These are phyloP conservation scores for Odontamblyopus lacepedii DNA, from an alignment of 2,797 vertebrate species.

Conservation along the genomic window DNA sequence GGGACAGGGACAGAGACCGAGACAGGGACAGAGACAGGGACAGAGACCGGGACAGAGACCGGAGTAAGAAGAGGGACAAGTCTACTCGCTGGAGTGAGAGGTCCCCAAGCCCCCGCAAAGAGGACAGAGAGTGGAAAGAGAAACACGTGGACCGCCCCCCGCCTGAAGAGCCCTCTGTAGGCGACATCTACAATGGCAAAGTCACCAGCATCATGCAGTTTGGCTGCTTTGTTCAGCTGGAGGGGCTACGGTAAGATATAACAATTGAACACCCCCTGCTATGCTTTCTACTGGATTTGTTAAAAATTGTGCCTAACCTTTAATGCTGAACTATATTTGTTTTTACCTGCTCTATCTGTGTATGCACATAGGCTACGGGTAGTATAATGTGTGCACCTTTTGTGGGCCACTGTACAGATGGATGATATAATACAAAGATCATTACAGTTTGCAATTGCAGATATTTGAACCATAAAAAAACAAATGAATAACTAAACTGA, in stretches of 20 bases:
- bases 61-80: constrained; percentile 73
- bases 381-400: background rate
- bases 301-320: background rate
- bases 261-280: background rate
- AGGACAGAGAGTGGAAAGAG: constrained; percentile 87
- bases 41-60: constrained; percentile 48
- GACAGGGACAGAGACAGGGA: constrained; percentile 68
- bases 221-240: constrained; percentile 97
- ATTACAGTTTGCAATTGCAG: background rate
- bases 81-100: constrained; percentile 82
- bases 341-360: too few species aligned
- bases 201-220: constrained; percentile 99
- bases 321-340: too few species aligned
- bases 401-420: background rate
- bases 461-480: background rate
- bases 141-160: constrained; percentile 94
- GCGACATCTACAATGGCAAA: constrained; percentile 97
- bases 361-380: background rate
- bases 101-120: constrained; percentile 82
- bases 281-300: background rate
- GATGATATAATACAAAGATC: background rate
- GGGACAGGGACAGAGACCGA: constrained; percentile 61
- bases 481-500: background rate
- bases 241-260: constrained; percentile 87
- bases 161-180: constrained; percentile 92